Conservation (phyloP, 2,888 invertebrate genomes). For the Brachypalpus laphriformis region DNA sequence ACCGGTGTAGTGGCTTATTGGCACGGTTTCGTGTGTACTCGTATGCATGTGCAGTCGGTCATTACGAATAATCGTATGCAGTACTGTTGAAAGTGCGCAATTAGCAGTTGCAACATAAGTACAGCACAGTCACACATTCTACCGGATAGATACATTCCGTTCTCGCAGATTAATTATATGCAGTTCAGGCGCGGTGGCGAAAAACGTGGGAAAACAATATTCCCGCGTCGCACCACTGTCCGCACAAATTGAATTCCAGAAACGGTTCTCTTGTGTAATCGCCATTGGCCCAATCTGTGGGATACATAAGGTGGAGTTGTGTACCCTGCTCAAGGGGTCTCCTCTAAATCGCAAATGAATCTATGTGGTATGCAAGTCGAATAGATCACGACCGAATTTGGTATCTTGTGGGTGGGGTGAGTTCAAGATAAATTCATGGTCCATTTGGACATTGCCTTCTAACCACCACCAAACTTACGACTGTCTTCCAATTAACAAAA, state of each 20-base stretch:
- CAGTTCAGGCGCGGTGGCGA: constrained; percentile 67
- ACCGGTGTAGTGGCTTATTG: constrained; percentile 70
- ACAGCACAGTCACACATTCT: constrained; percentile 1
- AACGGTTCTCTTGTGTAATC: constrained; percentile 61
- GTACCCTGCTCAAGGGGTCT: constrained; percentile 15
- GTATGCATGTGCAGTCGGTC: constrained; percentile 52
- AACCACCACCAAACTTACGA: background rate
- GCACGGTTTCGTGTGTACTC: constrained; percentile 55
- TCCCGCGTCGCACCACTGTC: background rate
- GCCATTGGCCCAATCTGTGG: constrained; percentile 41
- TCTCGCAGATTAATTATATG: constrained; percentile 70
- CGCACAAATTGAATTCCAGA: constrained; percentile 65
- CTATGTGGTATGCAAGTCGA: constrained; percentile 18
- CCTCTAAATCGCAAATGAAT: background rate
- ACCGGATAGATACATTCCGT: constrained; percentile 47
- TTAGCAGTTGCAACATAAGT: constrained; percentile 56
- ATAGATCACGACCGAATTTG: constrained; percentile 61
- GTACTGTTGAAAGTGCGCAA: constrained; percentile 60
- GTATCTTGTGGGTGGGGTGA: constrained; percentile 46
- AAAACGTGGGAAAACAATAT: constrained; percentile 72
- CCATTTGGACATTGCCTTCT: constrained; percentile 45
- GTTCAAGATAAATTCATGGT: constrained; percentile 45
- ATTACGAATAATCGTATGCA: constrained; percentile 64
- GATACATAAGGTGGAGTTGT: constrained; percentile 33
- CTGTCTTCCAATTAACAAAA: constrained; percentile 60